phyloP scores from a whole-genome alignment of 2,888 invertebrate species.

The Rhagonycha fulva region DNA sequence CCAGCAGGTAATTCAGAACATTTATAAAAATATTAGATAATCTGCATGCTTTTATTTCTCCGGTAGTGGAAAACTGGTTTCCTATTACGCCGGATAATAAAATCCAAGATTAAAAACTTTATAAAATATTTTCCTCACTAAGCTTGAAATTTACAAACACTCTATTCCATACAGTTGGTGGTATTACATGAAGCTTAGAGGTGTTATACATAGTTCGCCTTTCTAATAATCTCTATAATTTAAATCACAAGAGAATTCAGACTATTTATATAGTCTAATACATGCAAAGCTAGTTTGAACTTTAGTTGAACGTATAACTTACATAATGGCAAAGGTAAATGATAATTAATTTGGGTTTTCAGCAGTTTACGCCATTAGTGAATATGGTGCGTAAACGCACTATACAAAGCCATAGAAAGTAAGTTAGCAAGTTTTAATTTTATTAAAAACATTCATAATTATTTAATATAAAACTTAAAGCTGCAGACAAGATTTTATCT shows the following conservation, averaged over 20 bases:
- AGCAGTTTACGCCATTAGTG: conserved; percentile 3
- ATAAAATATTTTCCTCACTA: conserved; percentile 10
- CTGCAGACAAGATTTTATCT: too few species aligned
- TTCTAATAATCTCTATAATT: conserved; percentile 28
- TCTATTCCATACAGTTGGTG: conserved; percentile 17
- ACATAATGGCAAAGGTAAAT: conserved; percentile 21
- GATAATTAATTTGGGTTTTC: conserved; percentile 22
- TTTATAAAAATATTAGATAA: neutral
- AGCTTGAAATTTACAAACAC: conserved; percentile 19
- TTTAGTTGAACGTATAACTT: conserved; percentile 23
- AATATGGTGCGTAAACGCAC: neutral
- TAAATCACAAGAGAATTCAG: conserved; percentile 27
- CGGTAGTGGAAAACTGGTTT: neutral
- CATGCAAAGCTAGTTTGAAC: conserved; percentile 26
- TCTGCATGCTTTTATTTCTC: neutral
- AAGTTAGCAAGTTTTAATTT: neutral
- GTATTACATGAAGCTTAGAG: conserved; percentile 25
- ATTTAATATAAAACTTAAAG: too few species aligned
- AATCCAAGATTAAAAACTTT: neutral
- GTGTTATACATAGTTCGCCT: conserved; percentile 26
- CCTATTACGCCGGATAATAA: neutral
- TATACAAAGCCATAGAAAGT: neutral
- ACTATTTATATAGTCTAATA: conserved; percentile 28
- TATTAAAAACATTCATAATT: neutral
- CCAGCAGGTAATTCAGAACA: neutral